Base-by-base conservation (phyloP, 2,888 invertebrate species). In the Epinotia bilunana region DNA sequence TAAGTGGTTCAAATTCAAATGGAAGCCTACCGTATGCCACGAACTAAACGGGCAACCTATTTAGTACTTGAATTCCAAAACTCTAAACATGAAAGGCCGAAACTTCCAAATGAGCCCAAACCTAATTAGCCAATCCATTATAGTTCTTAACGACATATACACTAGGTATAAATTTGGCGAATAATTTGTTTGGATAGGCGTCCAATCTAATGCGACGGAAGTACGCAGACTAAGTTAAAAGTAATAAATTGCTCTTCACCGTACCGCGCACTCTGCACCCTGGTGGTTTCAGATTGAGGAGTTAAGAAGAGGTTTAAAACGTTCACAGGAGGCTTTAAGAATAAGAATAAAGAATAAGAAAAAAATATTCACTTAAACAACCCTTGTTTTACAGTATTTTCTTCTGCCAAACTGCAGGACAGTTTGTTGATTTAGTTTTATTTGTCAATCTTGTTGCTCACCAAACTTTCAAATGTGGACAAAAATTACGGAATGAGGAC, bases 171-270 rank as follows among this genome's bases (percentile, higher is more conserved):
- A 39, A 64, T 74, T 69, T 63, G 16, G 69, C 60, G 39, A 58
- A 55, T 76, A 64, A 76, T 64, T 73, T 57, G 57, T 74, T 62
- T 62, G 69, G 49, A 69, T 63, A 65, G 73, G 62, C 77, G 71
- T 69, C 74, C 76, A 72, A 78, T 80, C 79, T 81, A 83, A 86
- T 84, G 80, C 80, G 23, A 28, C 3, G 77, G 75, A 80, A 83
- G 80, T 72, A 79, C 80, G 80, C 79, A 77, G 78, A 65, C 77
- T 79, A 83, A 87, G 83, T 86, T 85, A 84, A 86, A 86, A 84
- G 86, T 87, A 86, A 87, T 87, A 87, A 87, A 87, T 87, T 87
- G 87, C 84, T 86, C 86, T 84, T 86, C 86, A 85, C 79, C 83
- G 84, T 84, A 82, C 83, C 81, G 78, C 83, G 83, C 82, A n/a